Evolutionary conservation across 2,888 invertebrate species (phyloP), one percentile per base, ranked within the genome.

Genomic region (Baronia brevicornis): DNA sequence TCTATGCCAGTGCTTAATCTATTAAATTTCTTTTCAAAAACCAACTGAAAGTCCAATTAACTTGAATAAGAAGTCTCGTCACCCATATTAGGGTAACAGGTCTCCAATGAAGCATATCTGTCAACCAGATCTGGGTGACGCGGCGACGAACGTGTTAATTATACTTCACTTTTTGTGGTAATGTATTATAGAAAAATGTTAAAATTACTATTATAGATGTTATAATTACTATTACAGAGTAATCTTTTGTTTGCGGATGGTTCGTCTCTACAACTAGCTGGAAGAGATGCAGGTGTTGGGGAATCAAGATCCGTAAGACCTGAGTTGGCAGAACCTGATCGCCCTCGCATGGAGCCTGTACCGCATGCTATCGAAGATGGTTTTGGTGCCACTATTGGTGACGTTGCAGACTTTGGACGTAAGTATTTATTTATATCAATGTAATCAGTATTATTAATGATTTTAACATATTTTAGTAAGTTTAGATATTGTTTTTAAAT

Each of bases 381-480:
- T 5, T 97, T 97, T 74, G 94, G 94, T 10, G 92, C 89, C 7
- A 88, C 90, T 46, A 87, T 94, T 27, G 92, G 93, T 1, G 92
- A 93, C 56, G 93, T 94, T 2, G 90, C 90, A 47, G 94, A 94
- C 60, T 94, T 94, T 63, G 93, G 93, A 64, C 91, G 92, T 92
- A 70, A 80, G 88, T 75, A 36, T 37, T 34, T 17, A 10, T 26
- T 27, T 18, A 20, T 11, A 19, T 26, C 8, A 3, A 11, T 24
- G 23, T 24, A 10, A 26, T 35, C 11, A 26, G 20, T 27, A 31
- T 41, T 30, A 18, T 31, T 29, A 13, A 3, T 14, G 9, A n/a
- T 20, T 13, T n/a, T 8, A 2, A 10, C 5, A 2, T 19, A 11
- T 11, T 18, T 8, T 1, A 1, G 5, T 7, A 6, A 4, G 5